These are phyloP conservation scores for Periplaneta americana DNA, from an alignment of 1,140 invertebrate genomes.

Conservation along the genomic window DNA sequence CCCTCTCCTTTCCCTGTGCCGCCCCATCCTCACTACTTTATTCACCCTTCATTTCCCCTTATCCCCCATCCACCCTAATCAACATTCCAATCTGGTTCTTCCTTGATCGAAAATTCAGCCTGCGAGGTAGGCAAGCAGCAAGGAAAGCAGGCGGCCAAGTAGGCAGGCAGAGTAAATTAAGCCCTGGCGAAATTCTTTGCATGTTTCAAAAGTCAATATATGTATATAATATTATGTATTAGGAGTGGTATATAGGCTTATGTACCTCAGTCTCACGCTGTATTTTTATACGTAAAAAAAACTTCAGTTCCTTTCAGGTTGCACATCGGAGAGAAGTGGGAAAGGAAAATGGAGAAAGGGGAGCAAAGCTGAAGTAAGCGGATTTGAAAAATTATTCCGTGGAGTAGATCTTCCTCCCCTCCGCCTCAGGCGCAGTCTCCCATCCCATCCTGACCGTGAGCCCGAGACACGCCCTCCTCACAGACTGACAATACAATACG, in stretches of 20 bases:
- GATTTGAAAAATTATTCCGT: background rate
- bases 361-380: conserved; percentile 15
- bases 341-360: conserved; percentile 15
- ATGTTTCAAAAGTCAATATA: conserved; percentile 2
- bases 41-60: background rate
- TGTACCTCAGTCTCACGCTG: background rate
- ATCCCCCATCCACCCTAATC: background rate
- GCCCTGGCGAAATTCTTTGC: conserved; percentile 8
- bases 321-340: background rate
- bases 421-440: background rate
- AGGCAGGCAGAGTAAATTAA: conserved; percentile 14
- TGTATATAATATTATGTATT: background rate
- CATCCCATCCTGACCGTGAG: background rate
- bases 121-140: background rate
- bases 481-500: background rate
- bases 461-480: background rate
- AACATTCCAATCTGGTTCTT: conserved; percentile 15
- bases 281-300: background rate
- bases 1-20: background rate
- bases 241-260: background rate
- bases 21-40: background rate
- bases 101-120: conserved; percentile 11
- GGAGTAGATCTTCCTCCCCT: conserved; percentile 19
- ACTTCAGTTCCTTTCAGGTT: background rate
- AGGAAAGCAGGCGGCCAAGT: background rate